Conservation (phyloP, 2,888 invertebrate genomes). For the Campopleginae sp. region DNA sequence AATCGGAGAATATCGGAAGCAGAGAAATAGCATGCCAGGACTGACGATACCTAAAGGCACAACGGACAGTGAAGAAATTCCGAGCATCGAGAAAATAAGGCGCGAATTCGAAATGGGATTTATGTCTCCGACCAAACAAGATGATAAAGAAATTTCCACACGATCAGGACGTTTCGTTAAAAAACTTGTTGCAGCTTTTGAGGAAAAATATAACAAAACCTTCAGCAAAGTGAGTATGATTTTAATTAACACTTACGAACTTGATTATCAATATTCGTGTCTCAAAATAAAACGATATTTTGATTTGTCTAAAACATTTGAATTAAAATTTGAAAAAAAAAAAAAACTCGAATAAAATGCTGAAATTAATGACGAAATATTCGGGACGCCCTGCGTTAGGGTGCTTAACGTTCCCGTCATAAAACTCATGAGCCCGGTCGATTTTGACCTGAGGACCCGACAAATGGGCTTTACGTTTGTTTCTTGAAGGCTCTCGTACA, state of each 20-base stretch:
- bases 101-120: constrained; percentile 74
- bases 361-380: no score
- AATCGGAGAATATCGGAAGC: constrained; percentile 8
- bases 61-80: constrained; percentile 52
- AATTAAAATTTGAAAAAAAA: no score
- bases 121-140: constrained; percentile 70
- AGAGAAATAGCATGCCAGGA: constrained; percentile 17
- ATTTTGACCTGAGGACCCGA: no score
- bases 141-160: constrained; percentile 1
- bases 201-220: constrained; percentile 72
- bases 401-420: no score
- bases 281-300: no score
- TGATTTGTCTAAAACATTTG: no score
- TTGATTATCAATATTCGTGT: no score
- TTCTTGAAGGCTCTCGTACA: no score
- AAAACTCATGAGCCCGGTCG: no score
- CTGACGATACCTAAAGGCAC: neutral
- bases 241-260: neutral
- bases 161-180: constrained; percentile 75
- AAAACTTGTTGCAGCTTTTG: constrained; percentile 77
- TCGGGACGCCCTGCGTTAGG: no score
- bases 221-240: constrained; percentile 58
- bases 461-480: no score
- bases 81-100: constrained; percentile 73
- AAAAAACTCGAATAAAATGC: no score